Percentiles rank a stretch among this genome's conserved stretches.
These are phyloP conservation scores for Lysandra coridon DNA, from an alignment of 2,888 invertebrate species.

Conservation along the genomic window DNA sequence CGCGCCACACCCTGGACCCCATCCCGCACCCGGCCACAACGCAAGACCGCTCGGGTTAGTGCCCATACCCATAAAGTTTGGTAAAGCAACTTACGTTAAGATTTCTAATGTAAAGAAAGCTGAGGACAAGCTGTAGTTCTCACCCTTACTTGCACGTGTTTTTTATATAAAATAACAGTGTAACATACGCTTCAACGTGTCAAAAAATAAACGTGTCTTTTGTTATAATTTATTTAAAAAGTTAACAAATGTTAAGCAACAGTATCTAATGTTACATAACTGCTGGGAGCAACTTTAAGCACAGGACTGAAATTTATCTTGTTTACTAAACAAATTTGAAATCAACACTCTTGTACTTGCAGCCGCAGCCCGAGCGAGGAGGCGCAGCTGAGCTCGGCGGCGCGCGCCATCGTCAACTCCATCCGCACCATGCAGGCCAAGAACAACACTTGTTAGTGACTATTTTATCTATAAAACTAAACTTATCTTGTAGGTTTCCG, in stretches of 20 bases:
- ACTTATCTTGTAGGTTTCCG: no score
- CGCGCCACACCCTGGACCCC: constrained; percentile 35
- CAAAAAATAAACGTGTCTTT: no score
- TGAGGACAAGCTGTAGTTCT: background rate
- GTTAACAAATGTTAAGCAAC: no score
- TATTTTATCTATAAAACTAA: background rate
- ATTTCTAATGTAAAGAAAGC: background rate
- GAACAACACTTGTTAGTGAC: constrained; percentile 56
- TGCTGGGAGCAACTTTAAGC: no score
- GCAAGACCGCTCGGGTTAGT: constrained; percentile 40
- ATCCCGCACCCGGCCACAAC: constrained; percentile 36
- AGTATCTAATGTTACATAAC: no score
- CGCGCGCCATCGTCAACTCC: constrained; percentile 67
- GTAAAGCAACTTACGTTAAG: no score
- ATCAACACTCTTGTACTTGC: background rate
- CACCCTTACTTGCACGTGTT: no score
- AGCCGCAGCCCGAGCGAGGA: constrained; percentile 52
- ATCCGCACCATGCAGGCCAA: constrained; percentile 64
- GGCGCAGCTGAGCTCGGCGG: constrained; percentile 57
- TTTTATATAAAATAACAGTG: no score
- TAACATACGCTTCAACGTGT: no score
- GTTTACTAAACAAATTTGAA: no score
- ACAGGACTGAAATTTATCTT: no score
- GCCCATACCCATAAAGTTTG: background rate
- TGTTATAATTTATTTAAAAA: no score